A percentile compares a stretch with the other conserved stretches of the same genome.
These are phyloP conservation scores for Bovichtus diacanthus DNA, from an alignment of 2,797 vertebrate genomes.

Conservation along the genomic window DNA sequence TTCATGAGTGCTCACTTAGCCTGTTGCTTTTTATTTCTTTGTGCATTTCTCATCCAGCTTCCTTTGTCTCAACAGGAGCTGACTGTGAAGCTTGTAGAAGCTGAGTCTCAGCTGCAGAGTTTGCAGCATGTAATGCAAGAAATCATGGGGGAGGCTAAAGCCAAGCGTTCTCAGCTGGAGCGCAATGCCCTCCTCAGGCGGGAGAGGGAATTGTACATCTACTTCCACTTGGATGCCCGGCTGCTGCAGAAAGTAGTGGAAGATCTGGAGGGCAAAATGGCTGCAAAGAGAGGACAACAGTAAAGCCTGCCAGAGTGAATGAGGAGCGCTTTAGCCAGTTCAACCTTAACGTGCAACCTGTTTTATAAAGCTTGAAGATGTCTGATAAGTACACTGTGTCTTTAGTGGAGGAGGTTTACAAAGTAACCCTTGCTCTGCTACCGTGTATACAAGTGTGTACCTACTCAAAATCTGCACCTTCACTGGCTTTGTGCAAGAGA, in stretches of 20 bases:
- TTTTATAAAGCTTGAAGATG: conserved; percentile 6
- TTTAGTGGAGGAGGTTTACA: background rate
- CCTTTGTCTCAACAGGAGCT: conserved; percentile 84
- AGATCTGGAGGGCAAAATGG: conserved; percentile 86
- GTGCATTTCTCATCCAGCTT: background rate
- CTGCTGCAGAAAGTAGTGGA: conserved; percentile 88
- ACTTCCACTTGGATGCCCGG: conserved; percentile 89
- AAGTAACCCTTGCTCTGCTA: background rate
- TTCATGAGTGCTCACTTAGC: background rate
- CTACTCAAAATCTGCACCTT: background rate
- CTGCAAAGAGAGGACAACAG: conserved; percentile 38
- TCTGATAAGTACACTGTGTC: background rate
- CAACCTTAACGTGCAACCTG: background rate
- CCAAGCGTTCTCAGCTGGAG: conserved; percentile 88
- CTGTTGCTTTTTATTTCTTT: background rate
- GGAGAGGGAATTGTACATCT: conserved; percentile 91
- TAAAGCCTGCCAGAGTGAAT: background rate
- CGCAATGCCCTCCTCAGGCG: conserved; percentile 83
- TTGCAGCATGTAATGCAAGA: conserved; percentile 87
- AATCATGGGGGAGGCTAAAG: conserved; percentile 88
- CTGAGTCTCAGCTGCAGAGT: conserved; percentile 85
- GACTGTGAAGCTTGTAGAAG: conserved; percentile 81
- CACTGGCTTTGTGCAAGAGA: conserved; percentile 2
- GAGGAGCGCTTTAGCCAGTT: background rate
- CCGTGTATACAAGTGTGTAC: background rate